These are phyloP conservation scores for Zhuqinia jingwanae DNA, from an alignment of 2,888 invertebrate species.

Conservation along the genomic window DNA sequence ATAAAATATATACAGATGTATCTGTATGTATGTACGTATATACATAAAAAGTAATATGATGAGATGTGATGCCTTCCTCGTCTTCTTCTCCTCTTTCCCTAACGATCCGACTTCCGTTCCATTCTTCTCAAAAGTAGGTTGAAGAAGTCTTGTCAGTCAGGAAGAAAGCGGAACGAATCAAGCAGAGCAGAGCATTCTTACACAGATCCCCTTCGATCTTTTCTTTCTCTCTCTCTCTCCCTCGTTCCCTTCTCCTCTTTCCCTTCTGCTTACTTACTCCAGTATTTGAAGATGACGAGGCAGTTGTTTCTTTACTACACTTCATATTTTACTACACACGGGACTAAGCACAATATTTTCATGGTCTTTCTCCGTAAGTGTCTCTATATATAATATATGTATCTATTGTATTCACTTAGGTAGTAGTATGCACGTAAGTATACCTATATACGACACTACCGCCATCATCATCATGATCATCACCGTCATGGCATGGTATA, in stretches of 20 bases:
- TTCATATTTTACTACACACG: slow-evolving; percentile 46
- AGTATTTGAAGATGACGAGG: neutral
- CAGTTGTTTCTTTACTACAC: slow-evolving; percentile 41
- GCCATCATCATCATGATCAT: slow-evolving; percentile 14
- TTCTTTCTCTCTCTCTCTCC: slow-evolving; percentile 3
- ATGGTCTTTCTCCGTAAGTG: neutral
- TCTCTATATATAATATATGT: neutral
- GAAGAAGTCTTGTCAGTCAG: slow-evolving; percentile 66
- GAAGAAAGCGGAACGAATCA: slow-evolving; percentile 62
- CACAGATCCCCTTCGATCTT: slow-evolving; percentile 51
- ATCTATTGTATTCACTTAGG: slow-evolving; percentile 19
- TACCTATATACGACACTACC: neutral
- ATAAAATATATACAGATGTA: too few species aligned
- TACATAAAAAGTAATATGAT: slow-evolving; percentile 42
- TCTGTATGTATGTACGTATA: too few species aligned
- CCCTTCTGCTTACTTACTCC: slow-evolving; percentile 51
- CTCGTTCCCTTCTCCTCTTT: slow-evolving; percentile 36
- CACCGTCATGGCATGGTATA: neutral
- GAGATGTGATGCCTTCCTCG: slow-evolving; percentile 43
- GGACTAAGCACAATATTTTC: neutral
- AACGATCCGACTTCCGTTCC: slow-evolving; percentile 64
- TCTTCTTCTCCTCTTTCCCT: slow-evolving; percentile 34
- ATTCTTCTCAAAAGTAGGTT: slow-evolving; percentile 64
- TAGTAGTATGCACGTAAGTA: too few species aligned
- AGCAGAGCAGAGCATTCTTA: slow-evolving; percentile 57